phyloP scores from a whole-genome alignment of 2,888 invertebrate species.

The Drosophila melanocephala region DNA sequence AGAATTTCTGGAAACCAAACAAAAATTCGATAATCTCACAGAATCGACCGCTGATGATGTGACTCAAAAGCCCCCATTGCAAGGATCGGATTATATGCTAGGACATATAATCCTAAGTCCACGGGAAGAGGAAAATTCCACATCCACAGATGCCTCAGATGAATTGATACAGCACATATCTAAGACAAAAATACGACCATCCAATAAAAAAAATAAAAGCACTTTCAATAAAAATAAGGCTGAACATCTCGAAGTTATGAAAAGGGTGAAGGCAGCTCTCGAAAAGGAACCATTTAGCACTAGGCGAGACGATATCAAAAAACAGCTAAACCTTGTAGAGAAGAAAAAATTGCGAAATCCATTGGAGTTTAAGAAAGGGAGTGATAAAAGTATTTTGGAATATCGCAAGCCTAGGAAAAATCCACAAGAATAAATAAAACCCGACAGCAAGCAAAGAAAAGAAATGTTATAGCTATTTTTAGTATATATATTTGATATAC shows the following conservation, averaged over 20 bases:
- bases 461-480: neutral
- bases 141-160: neutral
- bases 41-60: neutral
- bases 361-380: neutral
- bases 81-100: conserved; percentile 18
- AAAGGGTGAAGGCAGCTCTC: conserved; percentile 1
- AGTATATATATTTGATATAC: neutral
- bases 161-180: neutral
- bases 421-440: neutral
- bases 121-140: neutral
- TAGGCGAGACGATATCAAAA: conserved; percentile 9
- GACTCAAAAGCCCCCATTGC: neutral
- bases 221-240: neutral
- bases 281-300: neutral
- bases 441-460: neutral
- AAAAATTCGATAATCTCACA: neutral
- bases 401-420: neutral
- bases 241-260: neutral
- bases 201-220: neutral
- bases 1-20: neutral
- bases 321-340: conserved; percentile 10
- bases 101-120: conserved; percentile 31
- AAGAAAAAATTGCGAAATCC: neutral
- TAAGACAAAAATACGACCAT: neutral
- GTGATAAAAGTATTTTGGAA: neutral